phyloP scores from a whole-genome alignment of 2,888 invertebrate genomes.

The Polia nebulosa region DNA sequence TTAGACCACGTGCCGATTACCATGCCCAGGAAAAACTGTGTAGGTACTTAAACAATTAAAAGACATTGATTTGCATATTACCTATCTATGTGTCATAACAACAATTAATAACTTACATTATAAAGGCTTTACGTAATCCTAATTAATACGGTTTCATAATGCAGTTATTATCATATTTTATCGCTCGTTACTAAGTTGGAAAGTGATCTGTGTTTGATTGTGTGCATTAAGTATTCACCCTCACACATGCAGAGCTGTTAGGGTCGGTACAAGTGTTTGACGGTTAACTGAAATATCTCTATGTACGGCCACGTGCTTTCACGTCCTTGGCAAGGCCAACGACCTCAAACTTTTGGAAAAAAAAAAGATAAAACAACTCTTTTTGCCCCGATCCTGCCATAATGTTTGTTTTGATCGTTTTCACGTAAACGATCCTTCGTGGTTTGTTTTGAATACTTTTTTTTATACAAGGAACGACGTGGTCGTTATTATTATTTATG shows the following conservation, averaged over 20 bases:
- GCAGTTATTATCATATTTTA: constrained; percentile 50
- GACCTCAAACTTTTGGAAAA: constrained; percentile 82
- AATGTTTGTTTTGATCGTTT: constrained; percentile 89
- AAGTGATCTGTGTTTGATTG: constrained; percentile 62
- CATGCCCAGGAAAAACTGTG: neutral
- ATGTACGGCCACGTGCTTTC: constrained; percentile 84
- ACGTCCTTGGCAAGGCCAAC: constrained; percentile 88
- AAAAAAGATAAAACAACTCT: constrained; percentile 79
- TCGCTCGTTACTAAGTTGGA: constrained; percentile 60
- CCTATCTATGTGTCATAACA: constrained; percentile 9
- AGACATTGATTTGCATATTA: constrained; percentile 16
- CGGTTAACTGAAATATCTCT: constrained; percentile 77
- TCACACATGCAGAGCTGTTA: constrained; percentile 37
- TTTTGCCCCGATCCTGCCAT: constrained; percentile 82
- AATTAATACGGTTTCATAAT: constrained; percentile 47
- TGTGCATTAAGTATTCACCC: constrained; percentile 58
- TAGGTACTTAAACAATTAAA: neutral
- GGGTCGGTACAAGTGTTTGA: constrained; percentile 72
- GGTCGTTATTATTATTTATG: constrained; percentile 80
- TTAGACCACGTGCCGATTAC: neutral
- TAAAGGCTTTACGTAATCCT: constrained; percentile 36
- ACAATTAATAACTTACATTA: constrained; percentile 8
- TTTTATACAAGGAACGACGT: constrained; percentile 74
- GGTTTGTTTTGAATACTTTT: constrained; percentile 73
- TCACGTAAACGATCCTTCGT: constrained; percentile 83